A percentile compares a stretch with the other conserved stretches of the same genome.
Conservation (phyloP, 2,113 vertebrate species). For the Apeltes quadracus region DNA sequence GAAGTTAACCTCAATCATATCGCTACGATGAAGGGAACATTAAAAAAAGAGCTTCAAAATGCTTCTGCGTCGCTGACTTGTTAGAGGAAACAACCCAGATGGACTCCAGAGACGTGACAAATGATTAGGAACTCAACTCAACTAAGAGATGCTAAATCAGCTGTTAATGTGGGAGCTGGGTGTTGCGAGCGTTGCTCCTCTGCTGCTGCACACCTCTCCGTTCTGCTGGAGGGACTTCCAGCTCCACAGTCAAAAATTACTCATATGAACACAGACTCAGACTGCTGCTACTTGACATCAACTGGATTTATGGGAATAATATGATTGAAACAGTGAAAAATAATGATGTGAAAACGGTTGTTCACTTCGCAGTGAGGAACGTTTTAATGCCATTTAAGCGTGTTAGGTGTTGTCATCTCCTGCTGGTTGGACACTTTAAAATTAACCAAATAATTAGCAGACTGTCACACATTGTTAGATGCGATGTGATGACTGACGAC, state of each 20-base stretch:
- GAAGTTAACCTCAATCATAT: neutral
- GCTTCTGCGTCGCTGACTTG: constrained; percentile 1
- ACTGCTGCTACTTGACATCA: neutral
- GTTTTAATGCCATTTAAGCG: neutral
- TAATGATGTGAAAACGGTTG: neutral
- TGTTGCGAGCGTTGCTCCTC: constrained; percentile 25
- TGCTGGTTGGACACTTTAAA: constrained; percentile 28
- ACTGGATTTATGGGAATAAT: neutral
- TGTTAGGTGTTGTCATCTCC: constrained; percentile 33
- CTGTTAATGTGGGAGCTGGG: constrained; percentile 3
- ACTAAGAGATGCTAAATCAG: constrained; percentile 14
- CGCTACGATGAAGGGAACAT: neutral
- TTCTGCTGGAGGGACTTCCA: neutral
- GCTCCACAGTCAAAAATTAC: constrained; percentile 1
- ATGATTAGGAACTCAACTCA: neutral
- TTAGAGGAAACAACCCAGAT: neutral
- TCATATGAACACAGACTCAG: neutral
- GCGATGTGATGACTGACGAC: neutral
- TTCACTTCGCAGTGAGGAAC: neutral
- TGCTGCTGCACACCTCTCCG: constrained; percentile 20
- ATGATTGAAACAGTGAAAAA: neutral
- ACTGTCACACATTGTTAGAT: constrained; percentile 22
- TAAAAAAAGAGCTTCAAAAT: neutral
- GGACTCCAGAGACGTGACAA: neutral
- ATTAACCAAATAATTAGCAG: constrained; percentile 31